Evolutionary conservation across 2,113 vertebrate genomes (phyloP).

Genomic region (Lagopus leucura): DNA sequence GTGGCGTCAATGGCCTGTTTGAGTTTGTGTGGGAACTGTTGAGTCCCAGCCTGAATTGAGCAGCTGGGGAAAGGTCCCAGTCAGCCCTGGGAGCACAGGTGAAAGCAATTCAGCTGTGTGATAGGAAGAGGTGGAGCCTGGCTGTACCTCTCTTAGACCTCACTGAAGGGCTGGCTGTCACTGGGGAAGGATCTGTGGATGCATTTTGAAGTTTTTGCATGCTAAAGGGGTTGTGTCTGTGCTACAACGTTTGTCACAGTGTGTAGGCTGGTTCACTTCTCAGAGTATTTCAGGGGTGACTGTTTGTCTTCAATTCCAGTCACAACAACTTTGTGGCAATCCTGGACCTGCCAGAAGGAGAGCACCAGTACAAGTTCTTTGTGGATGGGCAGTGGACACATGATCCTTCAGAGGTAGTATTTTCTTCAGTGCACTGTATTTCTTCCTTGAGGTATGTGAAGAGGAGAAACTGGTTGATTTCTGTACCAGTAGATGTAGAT

Average conservation of each 20-base stretch:
- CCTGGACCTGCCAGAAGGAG: conserved; percentile 94
- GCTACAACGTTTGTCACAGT: background rate
- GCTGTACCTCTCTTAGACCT: too few species aligned
- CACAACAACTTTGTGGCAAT: conserved; percentile 96
- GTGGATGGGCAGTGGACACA: conserved; percentile 97
- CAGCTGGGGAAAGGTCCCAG: too few species aligned
- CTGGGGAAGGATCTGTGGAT: background rate
- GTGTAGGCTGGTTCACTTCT: background rate
- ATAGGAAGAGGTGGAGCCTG: too few species aligned
- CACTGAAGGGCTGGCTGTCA: too few species aligned
- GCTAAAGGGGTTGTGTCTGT: background rate
- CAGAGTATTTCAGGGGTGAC: background rate
- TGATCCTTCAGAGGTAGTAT: conserved; percentile 89
- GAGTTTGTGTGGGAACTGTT: too few species aligned
- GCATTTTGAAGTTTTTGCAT: background rate
- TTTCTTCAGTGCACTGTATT: background rate
- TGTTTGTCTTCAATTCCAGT: conserved; percentile 75
- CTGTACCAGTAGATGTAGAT: background rate
- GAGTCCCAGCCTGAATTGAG: too few species aligned
- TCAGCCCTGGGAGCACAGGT: too few species aligned
- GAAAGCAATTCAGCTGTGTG: too few species aligned
- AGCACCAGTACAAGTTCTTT: conserved; percentile 98
- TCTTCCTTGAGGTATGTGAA: background rate
- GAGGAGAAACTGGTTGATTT: background rate
- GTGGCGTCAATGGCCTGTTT: background rate